Evolutionary conservation across 2,797 vertebrate genomes (phyloP).

Genomic region (Oreochromis grahami): DNA sequence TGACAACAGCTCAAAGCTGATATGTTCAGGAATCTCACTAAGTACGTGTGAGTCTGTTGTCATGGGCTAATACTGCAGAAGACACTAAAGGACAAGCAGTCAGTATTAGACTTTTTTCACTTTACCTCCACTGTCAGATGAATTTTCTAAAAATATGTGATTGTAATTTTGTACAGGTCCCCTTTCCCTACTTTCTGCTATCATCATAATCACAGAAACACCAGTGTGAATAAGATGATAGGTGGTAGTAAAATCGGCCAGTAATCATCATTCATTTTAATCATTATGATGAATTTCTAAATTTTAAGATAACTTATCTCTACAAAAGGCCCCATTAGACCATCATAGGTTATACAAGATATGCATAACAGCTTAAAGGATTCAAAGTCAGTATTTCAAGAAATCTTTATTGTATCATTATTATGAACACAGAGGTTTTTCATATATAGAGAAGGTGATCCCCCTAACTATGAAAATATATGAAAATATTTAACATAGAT

Average conservation of each 20-base stretch:
- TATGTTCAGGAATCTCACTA: neutral
- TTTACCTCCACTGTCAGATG: neutral
- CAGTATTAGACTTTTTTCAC: neutral
- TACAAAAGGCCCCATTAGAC: neutral
- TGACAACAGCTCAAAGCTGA: constrained; percentile 48
- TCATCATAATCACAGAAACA: neutral
- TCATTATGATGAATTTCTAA: neutral
- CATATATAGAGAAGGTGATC: neutral
- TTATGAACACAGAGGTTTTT: neutral
- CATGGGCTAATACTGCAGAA: neutral
- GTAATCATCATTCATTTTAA: neutral
- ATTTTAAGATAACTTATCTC: neutral
- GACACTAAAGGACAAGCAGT: neutral
- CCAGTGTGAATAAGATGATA: neutral
- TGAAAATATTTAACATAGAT: neutral
- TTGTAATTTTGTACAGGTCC: neutral
- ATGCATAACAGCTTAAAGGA: neutral
- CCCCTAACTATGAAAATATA: neutral
- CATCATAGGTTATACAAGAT: neutral
- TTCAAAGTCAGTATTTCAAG: neutral
- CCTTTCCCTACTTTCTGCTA: neutral
- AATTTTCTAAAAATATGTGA: neutral
- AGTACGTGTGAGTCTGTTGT: neutral
- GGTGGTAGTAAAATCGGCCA: neutral
- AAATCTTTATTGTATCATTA: neutral